Evolutionary conservation across 2,797 vertebrate genomes (phyloP).

Genomic region (Calcarius lapponicus): DNA sequence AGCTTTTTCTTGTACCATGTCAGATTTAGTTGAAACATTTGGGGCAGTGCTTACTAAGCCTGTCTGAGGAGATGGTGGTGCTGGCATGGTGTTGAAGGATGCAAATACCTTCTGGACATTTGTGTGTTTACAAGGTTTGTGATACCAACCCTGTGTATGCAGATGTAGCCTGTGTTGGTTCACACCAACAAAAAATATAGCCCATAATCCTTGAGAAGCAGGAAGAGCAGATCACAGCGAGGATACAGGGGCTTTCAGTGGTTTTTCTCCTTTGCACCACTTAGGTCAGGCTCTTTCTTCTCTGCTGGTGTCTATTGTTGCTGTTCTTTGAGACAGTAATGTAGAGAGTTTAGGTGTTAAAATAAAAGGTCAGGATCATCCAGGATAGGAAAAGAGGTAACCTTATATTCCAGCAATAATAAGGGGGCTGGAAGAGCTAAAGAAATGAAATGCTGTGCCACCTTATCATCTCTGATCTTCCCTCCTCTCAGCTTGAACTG

Average conservation of each 20-base stretch:
- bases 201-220: background rate
- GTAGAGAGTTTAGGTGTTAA: background rate
- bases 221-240: background rate
- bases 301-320: background rate
- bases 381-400: background rate
- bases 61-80: background rate
- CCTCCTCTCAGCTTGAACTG: background rate
- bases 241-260: fast-evolving
- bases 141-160: background rate
- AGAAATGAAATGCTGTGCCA: background rate
- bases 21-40: background rate
- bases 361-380: background rate
- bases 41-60: background rate
- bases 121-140: background rate
- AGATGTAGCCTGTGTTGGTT: background rate
- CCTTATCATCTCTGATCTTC: background rate
- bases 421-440: background rate
- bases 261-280: background rate
- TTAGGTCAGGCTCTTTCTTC: background rate
- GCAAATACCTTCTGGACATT: background rate
- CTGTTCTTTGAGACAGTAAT: background rate
- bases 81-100: background rate
- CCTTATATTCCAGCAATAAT: background rate
- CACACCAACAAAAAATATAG: background rate
- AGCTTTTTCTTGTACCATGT: background rate